Evolutionary conservation across 92 coral and sea anemone genomes (phyloP).

Genomic region (Porites evermanni): DNA sequence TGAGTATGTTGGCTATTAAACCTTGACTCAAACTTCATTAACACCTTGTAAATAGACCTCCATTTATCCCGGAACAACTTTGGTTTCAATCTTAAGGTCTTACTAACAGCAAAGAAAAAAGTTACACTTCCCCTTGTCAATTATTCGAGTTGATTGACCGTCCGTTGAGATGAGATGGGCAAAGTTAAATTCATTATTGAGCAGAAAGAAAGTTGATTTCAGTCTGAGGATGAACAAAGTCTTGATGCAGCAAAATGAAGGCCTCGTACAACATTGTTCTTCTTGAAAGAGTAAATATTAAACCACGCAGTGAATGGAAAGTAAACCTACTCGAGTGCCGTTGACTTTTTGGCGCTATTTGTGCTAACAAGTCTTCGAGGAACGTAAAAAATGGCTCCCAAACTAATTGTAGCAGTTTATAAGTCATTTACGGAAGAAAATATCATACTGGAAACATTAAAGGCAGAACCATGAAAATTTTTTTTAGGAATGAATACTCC

Average conservation of each 20-base stretch:
- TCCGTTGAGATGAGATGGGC: neutral
- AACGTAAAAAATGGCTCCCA: neutral
- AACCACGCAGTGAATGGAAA: neutral
- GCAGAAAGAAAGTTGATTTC: too few relatives aligned
- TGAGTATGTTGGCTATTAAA: slow-evolving; percentile 21
- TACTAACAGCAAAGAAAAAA: neutral
- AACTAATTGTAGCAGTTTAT: too few relatives aligned
- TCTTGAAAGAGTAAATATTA: slow-evolving; percentile 1
- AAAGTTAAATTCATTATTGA: too few relatives aligned
- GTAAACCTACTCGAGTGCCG: neutral
- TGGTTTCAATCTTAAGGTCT: slow-evolving; percentile 6
- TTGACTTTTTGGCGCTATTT: slow-evolving; percentile 19
- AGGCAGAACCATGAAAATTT: too few relatives aligned
- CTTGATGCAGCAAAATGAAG: neutral
- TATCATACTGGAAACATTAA: too few relatives aligned
- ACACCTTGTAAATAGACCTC: slow-evolving; percentile 9
- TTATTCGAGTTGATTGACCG: neutral
- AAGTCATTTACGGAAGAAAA: neutral
- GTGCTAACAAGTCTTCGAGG: neutral
- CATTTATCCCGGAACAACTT: neutral
- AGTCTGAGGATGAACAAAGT: neutral
- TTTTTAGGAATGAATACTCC: too few relatives aligned
- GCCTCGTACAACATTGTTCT: neutral
- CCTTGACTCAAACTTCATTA: slow-evolving; percentile 28
- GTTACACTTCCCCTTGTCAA: neutral